Base-by-base conservation (phyloP, 1,140 invertebrate species). In the Panagrolaimus sp. region DNA sequence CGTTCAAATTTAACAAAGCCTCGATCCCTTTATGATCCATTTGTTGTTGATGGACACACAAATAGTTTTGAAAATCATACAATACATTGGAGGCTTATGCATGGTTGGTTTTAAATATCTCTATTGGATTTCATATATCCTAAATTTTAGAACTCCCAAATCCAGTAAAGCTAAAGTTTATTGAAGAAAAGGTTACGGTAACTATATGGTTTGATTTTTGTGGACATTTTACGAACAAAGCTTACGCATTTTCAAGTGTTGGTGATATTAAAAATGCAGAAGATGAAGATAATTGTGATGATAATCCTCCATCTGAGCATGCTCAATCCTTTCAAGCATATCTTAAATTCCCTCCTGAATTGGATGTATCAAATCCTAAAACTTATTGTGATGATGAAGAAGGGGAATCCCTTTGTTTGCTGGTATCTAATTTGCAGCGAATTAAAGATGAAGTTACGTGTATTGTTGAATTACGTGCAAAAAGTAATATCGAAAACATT, bases 161-260 rank as follows among this genome's bases (percentile, higher is more conserved):
- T 57, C 79, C 79, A 8, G 74, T 83, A 16, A 62, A 65, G 45
- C 44, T 82, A n/a, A 27, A 43, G 11, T 83, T 81, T 51, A 66
- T 66, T 38, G 74, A 78, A 16, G 51, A 68, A 25, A 66, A 73
- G 27, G 66, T 82, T 42, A 64, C 53, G n/a, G 79, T 82, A 3
- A 81, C 79, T 5, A 68, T 81, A 48, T 81, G 79, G 79, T 83
- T 83, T 64, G 74, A 81, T 64, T 81, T 81, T 38, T 82, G 81
- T 53, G 79, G 79, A 16, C 79, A 82, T 70, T 81, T 81, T 63
- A 83, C 81, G 0, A 81, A 81, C 68, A 83, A 79, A 43, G 78
- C 79, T 42, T 82, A 82, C 38, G 71, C 78, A 31, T 76, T 82
- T 63, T 66, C 72, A 9, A 79, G 71, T 20, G 76, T 80, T n/a